Evolutionary conservation across 1,140 invertebrate species (phyloP).

Genomic region (Aradophagus sp.): DNA sequence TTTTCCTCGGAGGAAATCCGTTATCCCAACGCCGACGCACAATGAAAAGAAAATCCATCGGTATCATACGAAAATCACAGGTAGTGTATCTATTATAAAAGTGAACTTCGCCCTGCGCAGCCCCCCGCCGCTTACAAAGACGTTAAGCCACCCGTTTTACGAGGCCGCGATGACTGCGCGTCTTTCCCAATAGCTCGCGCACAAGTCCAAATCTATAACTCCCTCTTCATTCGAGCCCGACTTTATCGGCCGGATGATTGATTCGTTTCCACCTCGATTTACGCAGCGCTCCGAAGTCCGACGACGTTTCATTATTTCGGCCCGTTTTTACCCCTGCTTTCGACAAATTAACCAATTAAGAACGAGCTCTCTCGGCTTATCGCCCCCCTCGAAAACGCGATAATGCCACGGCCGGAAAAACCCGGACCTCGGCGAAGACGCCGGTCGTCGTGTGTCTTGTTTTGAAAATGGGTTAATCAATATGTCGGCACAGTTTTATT

Average conservation of each 20-base stretch:
- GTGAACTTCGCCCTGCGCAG: background rate
- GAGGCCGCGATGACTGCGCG: constrained; percentile 32
- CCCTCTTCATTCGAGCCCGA: constrained; percentile 6
- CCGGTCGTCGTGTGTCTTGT: no score
- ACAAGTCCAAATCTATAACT: constrained; percentile 16
- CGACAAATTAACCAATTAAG: constrained; percentile 44
- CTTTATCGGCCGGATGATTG: constrained; percentile 36
- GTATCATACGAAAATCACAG: constrained; percentile 41
- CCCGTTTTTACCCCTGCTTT: no score
- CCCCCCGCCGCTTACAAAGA: constrained; percentile 28
- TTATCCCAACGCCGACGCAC: constrained; percentile 23
- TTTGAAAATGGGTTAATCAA: no score
- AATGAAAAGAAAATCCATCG: constrained; percentile 37
- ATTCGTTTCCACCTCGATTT: constrained; percentile 32
- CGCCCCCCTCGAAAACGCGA: constrained; percentile 12
- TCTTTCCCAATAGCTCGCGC: constrained; percentile 18
- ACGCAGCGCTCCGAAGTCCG: no score
- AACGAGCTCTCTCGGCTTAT: constrained; percentile 6
- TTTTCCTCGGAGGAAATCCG: constrained; percentile 35
- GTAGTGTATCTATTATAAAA: constrained; percentile 41
- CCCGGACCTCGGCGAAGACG: no score
- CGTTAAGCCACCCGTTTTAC: constrained; percentile 42
- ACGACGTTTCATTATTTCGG: no score
- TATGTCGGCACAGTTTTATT: no score
- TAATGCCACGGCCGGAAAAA: no score